Base-by-base conservation (phyloP, 2,888 invertebrate genomes). In the Tanytarsus gracilentus region DNA sequence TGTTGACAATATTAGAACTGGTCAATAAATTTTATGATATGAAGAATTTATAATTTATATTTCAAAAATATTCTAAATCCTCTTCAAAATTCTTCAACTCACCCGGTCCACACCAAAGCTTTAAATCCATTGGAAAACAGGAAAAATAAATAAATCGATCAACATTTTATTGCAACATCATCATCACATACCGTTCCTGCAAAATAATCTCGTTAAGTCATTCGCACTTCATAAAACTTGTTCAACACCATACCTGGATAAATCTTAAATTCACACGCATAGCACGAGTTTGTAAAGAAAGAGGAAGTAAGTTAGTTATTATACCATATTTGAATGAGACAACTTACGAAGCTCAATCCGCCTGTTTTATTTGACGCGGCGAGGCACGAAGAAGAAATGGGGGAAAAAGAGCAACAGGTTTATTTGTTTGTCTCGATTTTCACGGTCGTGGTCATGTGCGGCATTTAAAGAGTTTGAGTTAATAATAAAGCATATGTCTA, bases 91-190 rank as follows among this genome's bases (percentile, higher is more conserved):
- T 29, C 16, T 44, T 27, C 26, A 25, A 62, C 61, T 67, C 66
- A 76, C 78, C 87, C 52, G 83, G 82, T 1, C 87, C 87, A 69
- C 87, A 88, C 86, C 87, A 88, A 68, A 86, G 85, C 44, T 44
- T 11, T 7, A 18, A 23, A 4, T 11, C 9, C 11, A 44, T 2
- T 9, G 9, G 23, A 18, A 23, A 44, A 1, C 18, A 14, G 16
- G 23, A 44, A 44, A 23, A 23, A 23, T 9, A 40, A 11, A 18
- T 23, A 1, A 23, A 23, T 33, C 8, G 8, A 18, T 44, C 11
- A 18, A 40, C 18, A 11, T 5, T 36, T 3, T 14, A 36, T 14
- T 36, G 2, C 16, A 2, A 36, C 1, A 8, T 36, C 16, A n/a
- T 6, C 3, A 5, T n/a, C n/a, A n/a, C n/a, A n/a, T n/a, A n/a